Conservation (phyloP, 2,888 invertebrate genomes). For the Pseudococcus jackbeardsleyi region DNA sequence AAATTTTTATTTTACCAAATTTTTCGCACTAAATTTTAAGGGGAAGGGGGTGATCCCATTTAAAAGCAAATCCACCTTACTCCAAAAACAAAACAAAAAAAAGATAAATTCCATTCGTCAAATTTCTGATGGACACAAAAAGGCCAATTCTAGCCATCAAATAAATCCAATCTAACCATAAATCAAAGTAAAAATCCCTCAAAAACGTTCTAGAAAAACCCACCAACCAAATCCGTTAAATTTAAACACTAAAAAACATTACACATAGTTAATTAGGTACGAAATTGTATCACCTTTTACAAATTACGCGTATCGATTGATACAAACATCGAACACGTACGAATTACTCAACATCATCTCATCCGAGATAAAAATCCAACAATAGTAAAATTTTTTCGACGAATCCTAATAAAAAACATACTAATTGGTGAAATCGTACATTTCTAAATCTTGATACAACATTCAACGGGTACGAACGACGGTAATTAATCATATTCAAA, state of each 20-base stretch:
- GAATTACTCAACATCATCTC: background rate
- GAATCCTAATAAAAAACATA: background rate
- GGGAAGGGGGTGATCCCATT: too few species aligned
- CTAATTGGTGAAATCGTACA: background rate
- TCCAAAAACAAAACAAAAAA: too few species aligned
- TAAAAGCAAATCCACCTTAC: too few species aligned
- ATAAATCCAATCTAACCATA: too few species aligned
- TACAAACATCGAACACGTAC: constrained; percentile 1
- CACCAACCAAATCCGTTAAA: background rate
- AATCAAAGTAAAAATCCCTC: too few species aligned
- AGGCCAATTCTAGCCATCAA: too few species aligned
- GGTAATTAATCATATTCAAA: background rate
- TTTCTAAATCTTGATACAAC: background rate
- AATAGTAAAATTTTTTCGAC: constrained; percentile 1
- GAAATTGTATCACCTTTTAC: background rate
- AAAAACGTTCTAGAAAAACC: constrained; percentile 5
- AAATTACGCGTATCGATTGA: background rate
- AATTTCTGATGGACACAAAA: too few species aligned
- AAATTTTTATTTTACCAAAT: too few species aligned
- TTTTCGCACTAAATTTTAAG: too few species aligned
- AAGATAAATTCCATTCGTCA: too few species aligned
- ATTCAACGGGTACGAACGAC: background rate
- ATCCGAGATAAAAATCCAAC: background rate
- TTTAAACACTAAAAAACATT: background rate
- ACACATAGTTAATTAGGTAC: constrained; percentile 15